Evolutionary conservation across 2,113 vertebrate species (phyloP).

Genomic region (Dromiciops gliroides): DNA sequence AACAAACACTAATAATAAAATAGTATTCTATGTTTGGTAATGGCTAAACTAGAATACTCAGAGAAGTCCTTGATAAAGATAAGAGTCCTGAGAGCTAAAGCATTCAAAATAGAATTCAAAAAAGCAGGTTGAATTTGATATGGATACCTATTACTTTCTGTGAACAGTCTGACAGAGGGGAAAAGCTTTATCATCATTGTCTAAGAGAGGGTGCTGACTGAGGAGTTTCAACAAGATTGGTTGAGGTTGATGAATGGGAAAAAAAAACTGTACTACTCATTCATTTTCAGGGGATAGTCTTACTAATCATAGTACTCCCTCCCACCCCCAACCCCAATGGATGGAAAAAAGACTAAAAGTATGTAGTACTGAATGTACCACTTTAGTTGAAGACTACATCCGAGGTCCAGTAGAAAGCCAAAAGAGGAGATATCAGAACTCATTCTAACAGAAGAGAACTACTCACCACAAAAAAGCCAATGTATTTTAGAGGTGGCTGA

Average conservation of each 20-base stretch:
- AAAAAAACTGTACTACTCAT: background rate
- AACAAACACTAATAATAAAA: background rate
- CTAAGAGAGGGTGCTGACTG: background rate
- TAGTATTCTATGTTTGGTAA: background rate
- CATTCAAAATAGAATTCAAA: background rate
- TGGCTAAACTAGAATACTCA: background rate
- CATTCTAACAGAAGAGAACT: background rate
- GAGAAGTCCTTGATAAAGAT: background rate
- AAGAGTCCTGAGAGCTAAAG: background rate
- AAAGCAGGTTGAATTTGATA: background rate
- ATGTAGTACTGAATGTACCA: background rate
- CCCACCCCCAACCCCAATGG: no score
- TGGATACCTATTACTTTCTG: background rate
- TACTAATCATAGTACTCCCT: background rate
- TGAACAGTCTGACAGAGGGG: background rate
- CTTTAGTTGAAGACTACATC: background rate
- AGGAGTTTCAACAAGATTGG: background rate
- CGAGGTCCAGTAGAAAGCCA: background rate
- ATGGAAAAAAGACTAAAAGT: background rate
- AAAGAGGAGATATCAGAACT: background rate
- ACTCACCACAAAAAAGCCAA: background rate
- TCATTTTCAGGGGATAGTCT: background rate
- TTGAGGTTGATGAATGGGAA: background rate
- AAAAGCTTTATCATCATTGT: background rate
- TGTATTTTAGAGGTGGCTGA: background rate